Evolutionary conservation across 1,140 invertebrate genomes (phyloP), one percentile per base, ranked within the genome.

Genomic region (Lasaia peninsularis): DNA sequence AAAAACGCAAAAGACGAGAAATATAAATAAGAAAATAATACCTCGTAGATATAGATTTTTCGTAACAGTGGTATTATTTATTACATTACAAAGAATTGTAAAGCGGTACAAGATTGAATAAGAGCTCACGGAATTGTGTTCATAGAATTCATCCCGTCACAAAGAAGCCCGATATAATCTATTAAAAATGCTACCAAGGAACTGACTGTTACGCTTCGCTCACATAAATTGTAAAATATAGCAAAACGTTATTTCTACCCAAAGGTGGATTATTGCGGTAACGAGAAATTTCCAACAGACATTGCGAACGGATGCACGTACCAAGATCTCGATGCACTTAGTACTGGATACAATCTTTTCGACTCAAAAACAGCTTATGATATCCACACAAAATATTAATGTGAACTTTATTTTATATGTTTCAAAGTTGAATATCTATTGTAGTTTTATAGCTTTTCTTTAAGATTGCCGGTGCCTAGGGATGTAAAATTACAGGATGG

Each of bases 261-360:
- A 60, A 66, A 61, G 69, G 71, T 78, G 73, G 72, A 80, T 78
- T 80, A 79, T 75, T 71, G 78, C 65, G 64, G 78, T 75, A 76
- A 78, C 69, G 72, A 75, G 77, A 73, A 77, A 80, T 78, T 75
- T 78, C 69, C 69, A 73, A 75, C 71, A 75, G 78, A 75, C 75
- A 79, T 78, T 69, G 63, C 68, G 50, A 72, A 58, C 64, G 71
- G 65, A 76, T 71, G 73, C 78, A 80, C 77, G 73, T 78, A 77
- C 61, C 71, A 50, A 69, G 69, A 75, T 76, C 72, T 65, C 69
- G 68, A 69, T 78, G 73, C 71, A 80, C 77, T 80, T 78, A 74
- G 70, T 63, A 66, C 63, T 71, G 55, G 58, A 60, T 62, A 55
- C 66, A 63, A 37, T 32, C 16, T 33, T 12, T 20, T 58, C 11